Conservation (phyloP, 1,140 invertebrate genomes). For the Dolichoris vasculosae region DNA sequence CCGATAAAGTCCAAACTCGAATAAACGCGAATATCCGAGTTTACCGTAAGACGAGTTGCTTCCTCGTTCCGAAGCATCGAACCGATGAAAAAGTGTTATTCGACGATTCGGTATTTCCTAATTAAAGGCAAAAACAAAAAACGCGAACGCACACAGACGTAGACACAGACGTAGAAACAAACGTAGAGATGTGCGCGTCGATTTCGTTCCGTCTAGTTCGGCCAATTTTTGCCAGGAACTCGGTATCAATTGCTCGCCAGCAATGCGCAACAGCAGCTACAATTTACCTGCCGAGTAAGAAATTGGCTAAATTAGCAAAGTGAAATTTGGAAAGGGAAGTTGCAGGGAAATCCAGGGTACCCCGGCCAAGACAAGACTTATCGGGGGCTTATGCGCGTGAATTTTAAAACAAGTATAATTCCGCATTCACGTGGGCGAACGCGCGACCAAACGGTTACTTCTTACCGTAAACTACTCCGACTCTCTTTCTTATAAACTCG, state of each 20-base stretch:
- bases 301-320: neutral
- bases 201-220: no score
- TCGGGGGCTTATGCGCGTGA: neutral
- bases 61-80: no score
- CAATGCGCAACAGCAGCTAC: neutral
- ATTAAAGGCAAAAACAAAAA: no score
- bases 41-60: no score
- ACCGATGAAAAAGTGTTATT: no score
- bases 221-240: no score
- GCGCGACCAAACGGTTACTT: neutral
- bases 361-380: neutral
- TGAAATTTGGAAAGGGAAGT: constrained; percentile 18
- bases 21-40: no score
- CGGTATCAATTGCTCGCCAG: neutral
- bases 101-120: no score
- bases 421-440: constrained; percentile 3
- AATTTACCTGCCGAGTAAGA: neutral
- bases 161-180: no score
- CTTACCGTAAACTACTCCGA: neutral
- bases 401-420: constrained; percentile 30
- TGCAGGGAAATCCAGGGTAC: neutral
- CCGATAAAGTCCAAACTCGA: no score
- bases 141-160: no score
- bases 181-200: no score
- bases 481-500: neutral